These are phyloP conservation scores for Protobothrops mucrosquamatus DNA, from an alignment of 2,113 vertebrate species.

Conservation along the genomic window DNA sequence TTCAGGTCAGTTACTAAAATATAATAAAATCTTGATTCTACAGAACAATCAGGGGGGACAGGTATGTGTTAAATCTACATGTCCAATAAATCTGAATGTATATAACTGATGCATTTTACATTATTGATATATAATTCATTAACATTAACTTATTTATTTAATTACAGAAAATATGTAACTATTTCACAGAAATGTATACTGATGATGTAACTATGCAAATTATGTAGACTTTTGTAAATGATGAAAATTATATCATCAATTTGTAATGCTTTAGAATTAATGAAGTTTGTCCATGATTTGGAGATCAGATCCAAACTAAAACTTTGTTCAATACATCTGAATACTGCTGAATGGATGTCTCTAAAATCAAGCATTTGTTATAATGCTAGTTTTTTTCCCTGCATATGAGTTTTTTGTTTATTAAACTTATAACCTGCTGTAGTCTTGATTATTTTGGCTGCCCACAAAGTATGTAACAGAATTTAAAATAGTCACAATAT, in stretches of 20 bases:
- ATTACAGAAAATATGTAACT: not conserved
- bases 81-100: not conserved
- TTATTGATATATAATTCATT: not conserved
- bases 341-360: not conserved
- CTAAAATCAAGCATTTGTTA: not conserved
- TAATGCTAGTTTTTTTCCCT: not conserved
- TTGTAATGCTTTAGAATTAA: not conserved
- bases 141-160: not conserved
- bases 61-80: not conserved
- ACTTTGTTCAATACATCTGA: not conserved
- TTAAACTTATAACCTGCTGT: not conserved
- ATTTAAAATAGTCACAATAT: not conserved
- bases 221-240: not conserved
- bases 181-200: not conserved
- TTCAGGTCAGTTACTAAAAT: not conserved
- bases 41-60: not conserved
- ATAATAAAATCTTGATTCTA: not conserved
- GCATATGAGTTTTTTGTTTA: not conserved
- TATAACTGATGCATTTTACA: not conserved
- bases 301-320: not conserved
- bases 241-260: not conserved
- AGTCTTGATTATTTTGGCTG: not conserved
- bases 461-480: not conserved
- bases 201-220: not conserved
- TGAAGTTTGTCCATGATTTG: not conserved